phyloP scores from a whole-genome alignment of 2,113 vertebrate species.

The Hemicordylus capensis region DNA sequence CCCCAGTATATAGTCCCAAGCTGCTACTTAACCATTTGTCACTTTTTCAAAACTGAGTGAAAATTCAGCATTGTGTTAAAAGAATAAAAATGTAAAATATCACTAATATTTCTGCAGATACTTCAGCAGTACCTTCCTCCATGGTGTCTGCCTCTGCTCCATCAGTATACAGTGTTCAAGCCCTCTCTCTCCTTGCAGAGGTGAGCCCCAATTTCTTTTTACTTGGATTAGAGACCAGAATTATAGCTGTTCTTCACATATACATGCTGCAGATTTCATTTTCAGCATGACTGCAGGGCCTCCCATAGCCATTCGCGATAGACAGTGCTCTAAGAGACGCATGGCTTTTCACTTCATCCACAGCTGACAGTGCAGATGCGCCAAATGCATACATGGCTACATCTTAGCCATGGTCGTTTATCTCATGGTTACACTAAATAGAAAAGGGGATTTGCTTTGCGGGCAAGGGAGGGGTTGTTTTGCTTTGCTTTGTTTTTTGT shows the following conservation, averaged over 20 bases:
- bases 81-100: background rate
- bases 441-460: too few species aligned
- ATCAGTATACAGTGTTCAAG: conserved; percentile 94
- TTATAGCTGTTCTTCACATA: background rate
- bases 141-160: conserved; percentile 95
- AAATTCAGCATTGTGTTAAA: background rate
- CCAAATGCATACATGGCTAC: background rate
- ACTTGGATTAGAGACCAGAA: background rate
- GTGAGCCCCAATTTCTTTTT: conserved; percentile 66
- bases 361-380: background rate
- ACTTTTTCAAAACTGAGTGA: background rate
- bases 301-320: too few species aligned
- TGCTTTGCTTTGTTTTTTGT: too few species aligned
- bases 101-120: conserved; percentile 71
- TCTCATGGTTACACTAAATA: background rate
- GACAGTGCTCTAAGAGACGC: background rate
- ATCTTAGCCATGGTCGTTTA: background rate
- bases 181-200: conserved; percentile 93
- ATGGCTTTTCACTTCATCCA: background rate
- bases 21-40: background rate
- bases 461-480: too few species aligned
- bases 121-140: conserved; percentile 76
- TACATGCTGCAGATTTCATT: background rate
- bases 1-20: background rate
- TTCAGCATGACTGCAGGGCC: too few species aligned